A percentile compares a stretch with the other conserved stretches of the same genome.
These are phyloP conservation scores for Astyanax mexicanus DNA, from an alignment of 2,797 vertebrate species.

Conservation along the genomic window DNA sequence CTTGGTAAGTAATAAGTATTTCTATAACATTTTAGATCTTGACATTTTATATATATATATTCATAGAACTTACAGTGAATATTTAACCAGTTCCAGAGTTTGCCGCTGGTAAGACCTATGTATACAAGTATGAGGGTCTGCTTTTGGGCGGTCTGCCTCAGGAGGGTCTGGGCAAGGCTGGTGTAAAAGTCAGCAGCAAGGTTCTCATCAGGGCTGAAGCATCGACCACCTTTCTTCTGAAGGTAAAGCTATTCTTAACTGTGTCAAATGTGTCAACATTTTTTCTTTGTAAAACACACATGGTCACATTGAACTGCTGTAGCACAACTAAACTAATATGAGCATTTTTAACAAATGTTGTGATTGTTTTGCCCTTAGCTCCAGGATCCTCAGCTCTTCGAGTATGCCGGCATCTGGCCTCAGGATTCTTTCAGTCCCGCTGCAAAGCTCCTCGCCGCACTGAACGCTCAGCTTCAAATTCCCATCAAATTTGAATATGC, in stretches of 20 bases:
- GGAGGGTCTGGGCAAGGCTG: constrained; percentile 76
- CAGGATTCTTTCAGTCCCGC: constrained; percentile 63
- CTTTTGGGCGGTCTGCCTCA: constrained; percentile 77
- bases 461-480: constrained; percentile 66
- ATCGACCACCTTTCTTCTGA: constrained; percentile 74
- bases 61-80: background rate
- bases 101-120: constrained; percentile 68
- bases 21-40: background rate
- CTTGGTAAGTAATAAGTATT: constrained; percentile 67
- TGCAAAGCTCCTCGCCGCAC: constrained; percentile 66
- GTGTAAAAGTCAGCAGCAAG: constrained; percentile 81
- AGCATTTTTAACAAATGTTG: background rate
- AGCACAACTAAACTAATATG: background rate
- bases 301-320: background rate
- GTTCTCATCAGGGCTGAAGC: constrained; percentile 73
- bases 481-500: constrained; percentile 76
- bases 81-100: constrained; percentile 73
- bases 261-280: background rate
- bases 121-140: constrained; percentile 77
- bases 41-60: background rate
- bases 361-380: constrained; percentile 59
- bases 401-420: constrained; percentile 74
- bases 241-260: constrained; percentile 68
- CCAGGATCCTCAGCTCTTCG: constrained; percentile 62
- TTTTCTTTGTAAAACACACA: background rate